These are phyloP conservation scores for Brevimyrus niger DNA, from an alignment of 2,113 vertebrate species.

Conservation along the genomic window DNA sequence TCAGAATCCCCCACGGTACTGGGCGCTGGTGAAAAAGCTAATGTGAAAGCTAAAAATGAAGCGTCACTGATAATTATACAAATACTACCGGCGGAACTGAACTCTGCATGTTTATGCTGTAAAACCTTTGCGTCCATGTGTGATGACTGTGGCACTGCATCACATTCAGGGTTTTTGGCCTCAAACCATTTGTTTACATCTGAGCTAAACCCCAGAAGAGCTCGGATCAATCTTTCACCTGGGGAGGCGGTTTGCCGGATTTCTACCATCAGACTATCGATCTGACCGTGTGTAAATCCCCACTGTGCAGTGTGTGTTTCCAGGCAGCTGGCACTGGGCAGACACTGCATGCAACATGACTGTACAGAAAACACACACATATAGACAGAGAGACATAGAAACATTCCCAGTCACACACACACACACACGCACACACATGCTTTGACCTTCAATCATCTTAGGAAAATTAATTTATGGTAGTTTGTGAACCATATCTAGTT, in stretches of 20 bases:
- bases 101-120: neutral
- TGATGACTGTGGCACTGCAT: neutral
- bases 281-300: neutral
- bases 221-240: neutral
- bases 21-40: neutral
- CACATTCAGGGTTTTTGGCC: neutral
- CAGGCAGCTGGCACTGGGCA: neutral
- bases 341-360: neutral
- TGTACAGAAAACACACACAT: neutral
- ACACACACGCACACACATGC: neutral
- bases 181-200: slow-evolving; percentile 11
- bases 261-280: slow-evolving; percentile 10
- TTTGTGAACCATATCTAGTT: neutral
- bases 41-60: neutral
- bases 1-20: neutral
- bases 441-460: neutral
- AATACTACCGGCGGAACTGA: neutral
- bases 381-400: neutral
- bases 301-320: neutral
- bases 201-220: neutral
- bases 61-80: neutral
- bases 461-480: neutral
- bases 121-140: neutral
- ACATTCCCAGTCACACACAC: neutral
- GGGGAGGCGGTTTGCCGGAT: neutral